A percentile compares a stretch with the other conserved stretches of the same genome.
Evolutionary conservation across 2,797 vertebrate species (phyloP).

Genomic region (Cynopterus sphinx): DNA sequence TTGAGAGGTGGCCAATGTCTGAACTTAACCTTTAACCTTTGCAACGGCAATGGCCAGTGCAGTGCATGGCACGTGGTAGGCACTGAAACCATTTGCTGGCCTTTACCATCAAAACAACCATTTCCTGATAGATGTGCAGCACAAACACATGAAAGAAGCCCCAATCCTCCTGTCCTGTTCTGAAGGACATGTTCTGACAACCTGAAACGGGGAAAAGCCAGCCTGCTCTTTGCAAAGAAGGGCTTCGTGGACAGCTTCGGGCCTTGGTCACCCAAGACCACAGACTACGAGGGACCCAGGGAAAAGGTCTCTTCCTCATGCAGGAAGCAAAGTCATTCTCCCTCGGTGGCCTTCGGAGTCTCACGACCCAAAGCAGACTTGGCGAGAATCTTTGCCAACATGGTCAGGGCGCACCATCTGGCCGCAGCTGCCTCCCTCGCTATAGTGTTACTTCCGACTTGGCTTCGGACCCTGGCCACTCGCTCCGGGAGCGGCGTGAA

Average conservation of each 20-base stretch:
- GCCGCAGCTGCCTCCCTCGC: background rate
- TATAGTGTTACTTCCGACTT: background rate
- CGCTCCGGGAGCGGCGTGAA: background rate
- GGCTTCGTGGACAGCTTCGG: background rate
- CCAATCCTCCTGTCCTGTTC: background rate
- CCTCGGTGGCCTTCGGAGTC: background rate
- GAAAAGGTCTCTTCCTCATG: background rate
- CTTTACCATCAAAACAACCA: background rate
- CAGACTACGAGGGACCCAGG: background rate
- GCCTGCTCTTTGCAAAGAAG: background rate
- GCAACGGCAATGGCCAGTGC: background rate
- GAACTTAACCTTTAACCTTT: background rate
- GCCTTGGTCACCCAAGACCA: background rate
- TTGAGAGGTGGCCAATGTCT: background rate
- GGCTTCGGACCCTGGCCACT: background rate
- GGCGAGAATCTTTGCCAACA: background rate
- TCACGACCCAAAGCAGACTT: background rate
- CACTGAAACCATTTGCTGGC: background rate
- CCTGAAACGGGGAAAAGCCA: background rate
- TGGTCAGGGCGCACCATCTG: background rate
- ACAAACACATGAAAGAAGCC: slow-evolving; percentile 9
- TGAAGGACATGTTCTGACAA: slow-evolving; percentile 30
- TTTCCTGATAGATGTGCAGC: background rate
- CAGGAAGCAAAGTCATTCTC: background rate
- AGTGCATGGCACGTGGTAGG: background rate